Evolutionary conservation across 2,888 invertebrate species (phyloP), one percentile per base, ranked within the genome.

Genomic region (Chymomyza procnemis): DNA sequence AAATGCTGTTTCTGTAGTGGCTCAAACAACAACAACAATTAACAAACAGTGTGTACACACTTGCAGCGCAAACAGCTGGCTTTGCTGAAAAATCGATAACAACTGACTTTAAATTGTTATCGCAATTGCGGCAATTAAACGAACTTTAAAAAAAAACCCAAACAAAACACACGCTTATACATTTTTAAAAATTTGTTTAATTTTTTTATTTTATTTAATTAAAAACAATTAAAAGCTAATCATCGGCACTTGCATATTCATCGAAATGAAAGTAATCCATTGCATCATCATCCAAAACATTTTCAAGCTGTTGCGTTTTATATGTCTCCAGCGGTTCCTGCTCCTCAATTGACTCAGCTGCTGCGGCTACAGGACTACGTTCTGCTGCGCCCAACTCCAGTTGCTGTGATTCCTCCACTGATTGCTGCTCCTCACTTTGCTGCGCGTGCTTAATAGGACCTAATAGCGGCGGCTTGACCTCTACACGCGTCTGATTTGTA

Each of bases 361-460:
- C 55, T 1, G 19, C 30, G 74, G 69, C 50, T 71, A 76, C 69
- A 0, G 81, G 70, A 30, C 75, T 66, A 3, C 80, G 80, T 60
- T 89, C 89, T 4, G 88, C 89, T 3, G 89, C 89, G 8, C 83
- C 86, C 41, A 89, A 56, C 67, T 89, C 88, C 71, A 1, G 78
- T 34, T 50, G 61, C 21, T 16, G 19, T 50, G 16, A 2, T 48
- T 55, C 55, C 19, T 55, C 3, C 3, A 19, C 18, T 19, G n/a
- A n/a, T 4, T 14, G 22, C 18, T 57, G 16, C 6, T 54, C 22
- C n/a, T 55, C 0, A 4, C n/a, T 16, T 4, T 3, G 18, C 19
- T 62, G 47, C 52, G 26, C 21, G 47, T 56, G 4, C 18, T 30
- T 41, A 14, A 34, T 16, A 12, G 66, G 63, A 16, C 76, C 82